Base-by-base conservation (phyloP, 2,797 vertebrate species). In the Ctenopoma multispine region DNA sequence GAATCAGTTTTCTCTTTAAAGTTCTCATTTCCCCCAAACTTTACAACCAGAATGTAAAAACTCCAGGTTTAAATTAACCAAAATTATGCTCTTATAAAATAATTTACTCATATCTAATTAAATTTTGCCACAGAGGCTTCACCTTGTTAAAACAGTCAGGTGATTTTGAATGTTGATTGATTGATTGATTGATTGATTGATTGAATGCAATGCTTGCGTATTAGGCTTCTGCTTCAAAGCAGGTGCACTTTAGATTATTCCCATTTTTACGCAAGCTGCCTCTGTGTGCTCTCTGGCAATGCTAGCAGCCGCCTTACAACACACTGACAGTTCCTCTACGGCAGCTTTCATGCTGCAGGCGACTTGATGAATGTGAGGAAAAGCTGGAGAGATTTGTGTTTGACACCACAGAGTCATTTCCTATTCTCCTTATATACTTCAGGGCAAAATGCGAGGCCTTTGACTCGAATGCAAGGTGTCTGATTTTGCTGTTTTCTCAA, bases 281-380 rank as follows among this genome's bases (percentile, higher is more conserved):
- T 65, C 65, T 63, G 76, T 67, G 24, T 72, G 62, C 79, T 86
- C 77, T 83, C 71, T 89, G 81, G 83, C 65, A 8, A 75, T 41
- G 85, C 86, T 63, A 51, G 72, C 60, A 84, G 79, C 86, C 66
- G 8, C 73, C 77, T 80, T 73, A 72, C 79, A 75, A 80, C 49
- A 75, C 70, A 84, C 53, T 87, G 86, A 83, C 85, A 87, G 83
- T 68, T 81, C 75, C 75, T 79, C 66, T 72, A 31, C 69, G 72
- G 72, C 74, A 62, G 68, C 72, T 70, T 81, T 53, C 74, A 79
- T 74, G 85, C 90, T 88, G 76, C 78, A 79, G 84, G 87, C 72
- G 12, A 83, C 79, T 63, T 64, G 79, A 81, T 61, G 69, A 90
- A 82, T 70, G 63, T 79, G 63, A 83, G 73, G 67, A 77, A 73